Evolutionary conservation across 2,797 vertebrate species (phyloP), one percentile per base, ranked within the genome.

Genomic region (Dendrocincla fuliginosa): DNA sequence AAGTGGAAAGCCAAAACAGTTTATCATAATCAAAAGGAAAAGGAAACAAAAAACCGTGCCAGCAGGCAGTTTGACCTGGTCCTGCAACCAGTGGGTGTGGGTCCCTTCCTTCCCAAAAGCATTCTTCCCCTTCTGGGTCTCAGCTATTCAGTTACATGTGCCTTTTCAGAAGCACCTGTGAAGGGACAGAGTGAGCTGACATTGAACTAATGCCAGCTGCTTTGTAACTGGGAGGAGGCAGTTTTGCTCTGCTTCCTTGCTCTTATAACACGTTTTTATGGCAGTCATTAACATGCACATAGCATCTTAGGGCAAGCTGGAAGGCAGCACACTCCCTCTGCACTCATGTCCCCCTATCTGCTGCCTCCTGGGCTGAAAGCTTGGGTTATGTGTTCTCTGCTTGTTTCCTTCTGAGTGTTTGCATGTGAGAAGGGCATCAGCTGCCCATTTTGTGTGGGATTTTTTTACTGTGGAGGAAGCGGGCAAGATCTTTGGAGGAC

Each of bases 21-120:
- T 93, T 86, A 76, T 94, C 91, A 84, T 88, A 65, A 90, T 91
- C 77, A 90, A 84, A 90, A 95, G 78, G 53, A 92, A 87, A 81
- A 91, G 77, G 80, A 95, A 95, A 91, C 92, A 94, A 85, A 92
- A 42, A 30, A 1, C 1, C 47, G 60, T 78, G 69, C 50, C 87
- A 94, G 94, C 85, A 86, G 83, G 87, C 84, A 86, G 59, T 90
- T 92, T 89, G 93, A 88, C 92, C 85, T 70, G 77, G 69, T 89
- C 69, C 50, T 64, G 55, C 50, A 46, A 60, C 57, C 65, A 30
- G 28, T 86, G 91, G 71, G 64, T 95, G 70, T 91, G 84, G 61
- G 60, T 92, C 87, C 55, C 46, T 94, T 95, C 78, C 92, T 94
- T 87, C 47, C 76, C 82, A 52, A 87, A 80, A 69, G n/a, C 73